Evolutionary conservation across 2,888 invertebrate species (phyloP).

Genomic region (Dinocampus coccinellae): DNA sequence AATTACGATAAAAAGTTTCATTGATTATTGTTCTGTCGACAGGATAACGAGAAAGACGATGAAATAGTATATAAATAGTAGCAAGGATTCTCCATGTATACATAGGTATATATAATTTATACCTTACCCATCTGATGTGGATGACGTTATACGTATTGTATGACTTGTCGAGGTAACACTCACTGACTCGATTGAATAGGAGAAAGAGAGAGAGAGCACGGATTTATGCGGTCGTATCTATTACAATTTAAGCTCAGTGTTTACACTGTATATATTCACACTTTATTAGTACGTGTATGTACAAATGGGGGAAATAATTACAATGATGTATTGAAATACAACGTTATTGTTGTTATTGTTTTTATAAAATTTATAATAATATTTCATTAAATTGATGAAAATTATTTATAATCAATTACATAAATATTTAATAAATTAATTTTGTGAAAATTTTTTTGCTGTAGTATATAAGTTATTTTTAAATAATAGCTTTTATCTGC

Average conservation of each 20-base stretch:
- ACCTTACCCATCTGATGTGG: slow-evolving; percentile 10
- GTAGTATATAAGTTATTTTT: too few species aligned
- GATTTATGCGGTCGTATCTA: slow-evolving; percentile 33
- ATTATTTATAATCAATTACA: too few species aligned
- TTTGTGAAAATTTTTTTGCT: too few species aligned
- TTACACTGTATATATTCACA: not conserved
- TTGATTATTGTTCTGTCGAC: slow-evolving; percentile 46
- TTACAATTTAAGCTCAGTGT: slow-evolving; percentile 18
- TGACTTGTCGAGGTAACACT: slow-evolving; percentile 23
- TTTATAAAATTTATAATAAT: slow-evolving; percentile 5
- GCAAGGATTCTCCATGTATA: not conserved
- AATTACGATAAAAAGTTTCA: slow-evolving; percentile 43
- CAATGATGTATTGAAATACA: not conserved
- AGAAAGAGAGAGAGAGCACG: not conserved
- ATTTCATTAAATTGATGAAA: not conserved
- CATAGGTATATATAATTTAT: not conserved
- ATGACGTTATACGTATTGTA: slow-evolving; percentile 18
- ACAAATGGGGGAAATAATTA: not conserved
- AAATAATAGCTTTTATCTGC: too few species aligned
- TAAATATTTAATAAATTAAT: too few species aligned
- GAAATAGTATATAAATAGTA: too few species aligned
- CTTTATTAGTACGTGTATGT: not conserved
- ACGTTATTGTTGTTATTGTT: slow-evolving; percentile 14
- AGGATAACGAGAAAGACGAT: too few species aligned
- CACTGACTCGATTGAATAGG: not conserved